Base-by-base conservation (phyloP, 2,113 vertebrate species). In the Halcyon senegalensis region DNA sequence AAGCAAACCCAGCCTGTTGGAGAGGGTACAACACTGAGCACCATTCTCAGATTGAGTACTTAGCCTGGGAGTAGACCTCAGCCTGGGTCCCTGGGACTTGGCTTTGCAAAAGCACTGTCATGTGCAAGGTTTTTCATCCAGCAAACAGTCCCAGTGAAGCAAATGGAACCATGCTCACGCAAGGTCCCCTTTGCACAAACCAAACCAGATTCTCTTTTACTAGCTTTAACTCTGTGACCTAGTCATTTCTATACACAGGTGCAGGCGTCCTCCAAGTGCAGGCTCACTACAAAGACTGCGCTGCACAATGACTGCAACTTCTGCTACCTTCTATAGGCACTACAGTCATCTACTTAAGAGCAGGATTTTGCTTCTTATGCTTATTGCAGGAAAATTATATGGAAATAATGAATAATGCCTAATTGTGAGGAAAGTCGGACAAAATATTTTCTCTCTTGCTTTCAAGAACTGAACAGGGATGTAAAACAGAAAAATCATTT, bases 161-260 rank as follows among this genome's bases (percentile, higher is more conserved):
- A 77, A 48, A 78, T 28, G 23, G 30, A 84, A 59, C 21, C 5
- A 5, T 10, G 43, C 10, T 64, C 19, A 21, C 23, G 58, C 76
- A 72, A 84, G 19, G 18, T 33, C 51, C 70, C 69, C 84, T 84
- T 39, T n/a, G 60, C 66, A 76, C 76, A 89, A 87, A 84, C 5
- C 58, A 87, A 56, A 64, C 19, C 23, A 67, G 72, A 79, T 2
- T 69, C 37, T 67, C 46, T 77, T 63, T 88, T 33, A 66, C 11
- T 7, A 17, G 25, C 69, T 92, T 76, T 79, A 85, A 66, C 50
- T 63, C 44, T 0, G 2, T 25, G 35, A 88, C 50, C 44, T 48
- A 70, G 51, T 93, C 8, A 93, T 80, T 94, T 91, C 87, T 84
- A 74, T 37, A 94, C 39, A 41, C 37, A 81, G 72, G 48, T 89